A percentile compares a stretch with the other conserved stretches of the same genome.
Evolutionary conservation across 1,140 invertebrate genomes (phyloP).

Genomic region (Drosophila lacteicornis): DNA sequence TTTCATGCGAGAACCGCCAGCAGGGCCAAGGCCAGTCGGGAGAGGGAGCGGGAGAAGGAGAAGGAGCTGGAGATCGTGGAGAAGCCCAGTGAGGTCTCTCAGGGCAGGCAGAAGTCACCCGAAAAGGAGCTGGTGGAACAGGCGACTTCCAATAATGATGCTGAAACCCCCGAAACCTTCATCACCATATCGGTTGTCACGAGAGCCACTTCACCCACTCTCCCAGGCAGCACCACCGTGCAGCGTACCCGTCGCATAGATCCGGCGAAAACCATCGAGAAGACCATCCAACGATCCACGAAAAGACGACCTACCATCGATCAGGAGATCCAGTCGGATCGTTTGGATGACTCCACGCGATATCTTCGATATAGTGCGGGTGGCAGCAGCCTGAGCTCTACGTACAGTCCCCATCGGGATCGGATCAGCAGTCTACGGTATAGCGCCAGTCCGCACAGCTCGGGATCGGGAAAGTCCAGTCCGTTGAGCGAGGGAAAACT

Average conservation of each 20-base stretch:
- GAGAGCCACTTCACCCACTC: constrained; percentile 91
- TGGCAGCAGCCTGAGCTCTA: constrained; percentile 86
- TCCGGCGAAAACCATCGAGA: constrained; percentile 89
- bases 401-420: constrained; percentile 89
- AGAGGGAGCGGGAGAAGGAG: constrained; percentile 65
- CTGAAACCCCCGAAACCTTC: constrained; percentile 74
- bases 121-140: constrained; percentile 3
- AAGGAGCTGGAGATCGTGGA: constrained; percentile 15
- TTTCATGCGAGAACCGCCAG: constrained; percentile 76
- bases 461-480: constrained; percentile 20
- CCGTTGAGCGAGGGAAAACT: constrained; percentile 18
- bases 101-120: constrained; percentile 15
- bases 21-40: constrained; percentile 62
- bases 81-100: background rate
- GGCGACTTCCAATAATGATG: background rate
- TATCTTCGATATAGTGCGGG: constrained; percentile 86
- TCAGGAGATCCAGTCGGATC: constrained; percentile 89
- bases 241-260: constrained; percentile 89
- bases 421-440: constrained; percentile 82
- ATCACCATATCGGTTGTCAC: constrained; percentile 88
- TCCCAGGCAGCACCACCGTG: constrained; percentile 87
- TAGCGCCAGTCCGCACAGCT: constrained; percentile 62
- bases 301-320: constrained; percentile 87
- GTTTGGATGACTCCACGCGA: constrained; percentile 88
- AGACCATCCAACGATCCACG: constrained; percentile 87